These are phyloP conservation scores for Chalcosyrphus nemorum DNA, from an alignment of 2,888 invertebrate genomes.

Conservation along the genomic window DNA sequence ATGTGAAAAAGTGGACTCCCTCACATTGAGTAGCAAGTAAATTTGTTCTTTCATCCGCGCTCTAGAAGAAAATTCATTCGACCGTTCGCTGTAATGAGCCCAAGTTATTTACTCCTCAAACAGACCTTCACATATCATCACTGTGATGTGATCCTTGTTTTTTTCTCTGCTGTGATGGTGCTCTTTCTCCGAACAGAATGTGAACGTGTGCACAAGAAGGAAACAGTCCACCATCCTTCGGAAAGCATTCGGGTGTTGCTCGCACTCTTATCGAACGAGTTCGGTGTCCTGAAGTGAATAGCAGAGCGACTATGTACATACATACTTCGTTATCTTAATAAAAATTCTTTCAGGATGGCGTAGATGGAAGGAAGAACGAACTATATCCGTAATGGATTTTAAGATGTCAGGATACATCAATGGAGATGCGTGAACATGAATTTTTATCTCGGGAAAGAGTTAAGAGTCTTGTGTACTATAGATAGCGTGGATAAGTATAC, in stretches of 20 bases:
- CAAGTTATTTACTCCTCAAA: constrained; percentile 35
- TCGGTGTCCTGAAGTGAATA: constrained; percentile 38
- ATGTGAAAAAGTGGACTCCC: constrained; percentile 31
- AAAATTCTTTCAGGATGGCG: constrained; percentile 33
- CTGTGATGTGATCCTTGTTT: background rate
- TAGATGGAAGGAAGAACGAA: constrained; percentile 27
- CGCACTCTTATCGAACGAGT: constrained; percentile 17
- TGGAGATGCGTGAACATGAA: constrained; percentile 12
- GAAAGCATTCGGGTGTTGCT: background rate
- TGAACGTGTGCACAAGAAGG: background rate
- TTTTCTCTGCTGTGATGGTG: background rate
- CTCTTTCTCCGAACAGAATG: constrained; percentile 1
- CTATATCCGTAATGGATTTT: constrained; percentile 46
- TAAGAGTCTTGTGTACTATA: background rate
- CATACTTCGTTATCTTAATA: constrained; percentile 43
- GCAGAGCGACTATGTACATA: too few relatives aligned
- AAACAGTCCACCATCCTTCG: background rate
- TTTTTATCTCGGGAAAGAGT: background rate
- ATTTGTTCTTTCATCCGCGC: constrained; percentile 14
- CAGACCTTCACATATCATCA: constrained; percentile 34
- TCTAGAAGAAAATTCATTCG: constrained; percentile 16
- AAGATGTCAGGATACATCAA: constrained; percentile 28
- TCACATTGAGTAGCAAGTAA: constrained; percentile 29
- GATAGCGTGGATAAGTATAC: constrained; percentile 13
- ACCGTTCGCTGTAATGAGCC: constrained; percentile 41